Conservation (phyloP, 2,888 invertebrate genomes). For the Lysandra bellargus region DNA sequence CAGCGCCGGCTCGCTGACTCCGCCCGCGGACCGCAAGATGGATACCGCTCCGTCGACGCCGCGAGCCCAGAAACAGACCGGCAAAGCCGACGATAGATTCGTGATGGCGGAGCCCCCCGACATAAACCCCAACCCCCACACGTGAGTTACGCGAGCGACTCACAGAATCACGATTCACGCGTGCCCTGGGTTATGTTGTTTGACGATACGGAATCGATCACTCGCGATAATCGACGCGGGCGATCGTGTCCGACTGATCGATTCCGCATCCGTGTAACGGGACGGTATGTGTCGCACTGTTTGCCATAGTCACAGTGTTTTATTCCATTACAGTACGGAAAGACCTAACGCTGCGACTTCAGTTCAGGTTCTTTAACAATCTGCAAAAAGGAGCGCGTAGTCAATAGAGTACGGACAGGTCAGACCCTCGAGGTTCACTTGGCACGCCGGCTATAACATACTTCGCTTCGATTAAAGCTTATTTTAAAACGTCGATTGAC, state of each 20-base stretch:
- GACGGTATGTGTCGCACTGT: slow-evolving; percentile 39
- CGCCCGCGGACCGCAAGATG: slow-evolving; percentile 52
- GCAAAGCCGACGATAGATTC: slow-evolving; percentile 45
- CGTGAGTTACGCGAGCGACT: slow-evolving; percentile 69
- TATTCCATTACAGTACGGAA: slow-evolving; percentile 93
- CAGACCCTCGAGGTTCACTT: slow-evolving; percentile 63
- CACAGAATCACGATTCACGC: slow-evolving; percentile 56
- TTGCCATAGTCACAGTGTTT: slow-evolving; percentile 63
- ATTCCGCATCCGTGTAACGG: slow-evolving; percentile 39
- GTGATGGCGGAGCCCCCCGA: slow-evolving; percentile 64
- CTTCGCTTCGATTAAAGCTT: slow-evolving; percentile 73
- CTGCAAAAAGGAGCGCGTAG: slow-evolving; percentile 93
- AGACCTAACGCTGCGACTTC: slow-evolving; percentile 96
- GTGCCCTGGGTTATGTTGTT: slow-evolving; percentile 44
- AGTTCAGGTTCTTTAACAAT: slow-evolving; percentile 97
- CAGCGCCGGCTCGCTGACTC: slow-evolving; percentile 69
- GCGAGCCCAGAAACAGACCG: slow-evolving; percentile 36
- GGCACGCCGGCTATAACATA: slow-evolving; percentile 72
- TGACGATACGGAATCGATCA: slow-evolving; percentile 39
- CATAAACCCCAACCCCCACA: slow-evolving; percentile 72
- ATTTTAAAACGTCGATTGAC: slow-evolving; percentile 59
- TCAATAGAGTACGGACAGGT: slow-evolving; percentile 82
- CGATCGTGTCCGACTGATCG: slow-evolving; percentile 33
- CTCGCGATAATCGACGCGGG: slow-evolving; percentile 30
- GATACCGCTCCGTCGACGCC: slow-evolving; percentile 35